Percentiles rank a stretch among this genome's conserved stretches.
phyloP scores from a whole-genome alignment of 2,888 invertebrate genomes.

The Drosophila stalkeri region DNA sequence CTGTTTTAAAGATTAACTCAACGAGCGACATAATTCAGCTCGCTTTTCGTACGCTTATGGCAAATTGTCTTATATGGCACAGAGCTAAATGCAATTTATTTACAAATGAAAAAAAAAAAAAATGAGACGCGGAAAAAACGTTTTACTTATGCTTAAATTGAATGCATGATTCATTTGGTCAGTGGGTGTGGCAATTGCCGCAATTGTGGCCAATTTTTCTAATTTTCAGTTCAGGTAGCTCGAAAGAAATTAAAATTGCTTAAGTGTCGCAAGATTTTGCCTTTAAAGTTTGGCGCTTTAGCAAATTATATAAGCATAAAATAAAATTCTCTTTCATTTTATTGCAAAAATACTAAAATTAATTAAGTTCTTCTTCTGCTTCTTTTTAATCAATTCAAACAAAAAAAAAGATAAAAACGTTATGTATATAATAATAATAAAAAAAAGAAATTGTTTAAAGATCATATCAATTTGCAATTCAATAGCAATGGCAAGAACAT shows the following conservation, averaged over 20 bases:
- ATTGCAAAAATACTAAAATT: conserved; percentile 1
- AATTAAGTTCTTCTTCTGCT: conserved; percentile 7
- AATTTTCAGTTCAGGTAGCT: conserved; percentile 1
- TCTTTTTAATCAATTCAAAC: neutral
- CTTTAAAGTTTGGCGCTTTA: conserved; percentile 20
- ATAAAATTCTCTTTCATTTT: neutral
- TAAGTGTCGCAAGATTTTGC: conserved; percentile 11
- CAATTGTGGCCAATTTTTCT: conserved; percentile 16
- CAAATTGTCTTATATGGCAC: conserved; percentile 57
- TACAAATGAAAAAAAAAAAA: conserved; percentile 39
- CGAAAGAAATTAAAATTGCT: conserved; percentile 13
- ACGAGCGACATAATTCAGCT: conserved; percentile 74
- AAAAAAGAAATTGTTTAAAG: neutral
- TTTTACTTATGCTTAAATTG: conserved; percentile 25
- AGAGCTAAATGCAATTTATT: conserved; percentile 68
- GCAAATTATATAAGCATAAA: conserved; percentile 1
- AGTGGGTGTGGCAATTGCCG: conserved; percentile 45
- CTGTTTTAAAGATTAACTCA: conserved; percentile 64
- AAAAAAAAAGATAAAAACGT: conserved; percentile 10
- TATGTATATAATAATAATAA: neutral
- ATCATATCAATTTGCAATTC: conserved; percentile 15
- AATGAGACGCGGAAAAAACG: conserved; percentile 5
- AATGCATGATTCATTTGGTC: conserved; percentile 52
- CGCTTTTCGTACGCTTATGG: conserved; percentile 64
- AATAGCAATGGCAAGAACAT: conserved; percentile 10